Base-by-base conservation (phyloP, 2,113 vertebrate species). In the Cygnus atratus region DNA sequence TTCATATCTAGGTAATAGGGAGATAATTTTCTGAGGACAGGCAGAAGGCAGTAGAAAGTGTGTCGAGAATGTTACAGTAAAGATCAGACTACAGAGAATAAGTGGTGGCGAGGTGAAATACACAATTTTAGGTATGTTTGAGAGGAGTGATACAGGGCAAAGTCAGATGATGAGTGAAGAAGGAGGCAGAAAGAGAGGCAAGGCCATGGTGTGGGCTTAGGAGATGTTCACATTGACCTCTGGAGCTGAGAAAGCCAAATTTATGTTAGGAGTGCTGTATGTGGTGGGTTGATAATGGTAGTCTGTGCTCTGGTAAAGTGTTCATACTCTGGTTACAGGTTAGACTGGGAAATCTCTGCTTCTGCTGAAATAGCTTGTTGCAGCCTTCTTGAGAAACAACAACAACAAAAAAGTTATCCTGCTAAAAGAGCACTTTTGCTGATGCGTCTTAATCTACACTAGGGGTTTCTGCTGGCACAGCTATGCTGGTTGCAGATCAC, bases 381-480 rank as follows among this genome's bases (percentile, higher is more conserved):
- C 67, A 90, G 59, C 26, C 15, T 29, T 88, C 68, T 52, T 18
- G 25, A 67, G 54, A 1, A 8, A 13, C 6, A 48, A 46, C 22
- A 41, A 39, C 25, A 44, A 46, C 46, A 37, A 48, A 84, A 31
- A 54, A 35, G 12, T 35, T 6, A 70, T 77, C 41, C 59, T 80
- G 44, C n/a, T 86, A 84, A 92, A 93, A 93, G 7, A 66, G 59
- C 17, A 62, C 84, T 91, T 95, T 74, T 93, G 93, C 92, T 96
- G 93, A 85, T 95, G 87, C 11, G 20, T 83, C 91, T 91, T 93
- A 93, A 95, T 92, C 84, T 83, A 33, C 62, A 50, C 31, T 50
- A 80, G 67, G 72, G 37, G 78, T 37, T 94, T 95, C 71, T 94
- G 94, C 94, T 96, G 84, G 91, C 94, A 96, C 87, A 90, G 94